These are phyloP conservation scores for Phataginus tetradactyla DNA, from an alignment of 2,797 vertebrate genomes.

Conservation along the genomic window DNA sequence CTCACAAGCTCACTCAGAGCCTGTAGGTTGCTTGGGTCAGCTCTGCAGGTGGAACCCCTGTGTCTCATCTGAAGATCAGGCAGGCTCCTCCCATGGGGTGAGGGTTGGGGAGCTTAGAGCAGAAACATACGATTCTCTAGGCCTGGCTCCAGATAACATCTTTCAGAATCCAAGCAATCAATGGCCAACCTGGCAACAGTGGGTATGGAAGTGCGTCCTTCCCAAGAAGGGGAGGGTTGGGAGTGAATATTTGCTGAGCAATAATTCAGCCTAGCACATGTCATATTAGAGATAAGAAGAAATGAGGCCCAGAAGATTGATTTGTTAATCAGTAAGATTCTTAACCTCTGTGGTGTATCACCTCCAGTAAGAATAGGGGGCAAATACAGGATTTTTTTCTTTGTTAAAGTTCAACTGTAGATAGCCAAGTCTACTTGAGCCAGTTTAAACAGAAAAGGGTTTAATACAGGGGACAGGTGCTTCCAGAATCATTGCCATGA, in stretches of 20 bases:
- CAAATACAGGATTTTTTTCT: not conserved
- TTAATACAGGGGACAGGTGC: not conserved
- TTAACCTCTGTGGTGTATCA: not conserved
- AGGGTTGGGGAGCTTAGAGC: not conserved
- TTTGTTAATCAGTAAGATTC: not conserved
- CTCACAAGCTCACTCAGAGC: not conserved
- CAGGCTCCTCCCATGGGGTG: not conserved
- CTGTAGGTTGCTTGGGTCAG: not conserved
- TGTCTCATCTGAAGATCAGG: not conserved
- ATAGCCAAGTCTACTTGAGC: not conserved
- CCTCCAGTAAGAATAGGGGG: not conserved
- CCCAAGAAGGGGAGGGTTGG: not conserved
- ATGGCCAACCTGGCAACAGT: rapidly evolving
- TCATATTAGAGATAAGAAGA: not conserved
- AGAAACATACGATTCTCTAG: not conserved
- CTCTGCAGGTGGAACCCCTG: not conserved
- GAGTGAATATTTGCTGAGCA: not conserved
- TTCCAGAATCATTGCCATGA: rapidly evolving
- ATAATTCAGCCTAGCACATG: no score
- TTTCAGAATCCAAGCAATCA: no score
- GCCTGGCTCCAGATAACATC: not conserved
- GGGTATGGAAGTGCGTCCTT: not conserved
- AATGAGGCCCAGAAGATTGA: not conserved
- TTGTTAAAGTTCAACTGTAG: not conserved
- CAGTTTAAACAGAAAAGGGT: not conserved